Conservation (phyloP, 2,797 vertebrate genomes). For the Nasua narica region DNA sequence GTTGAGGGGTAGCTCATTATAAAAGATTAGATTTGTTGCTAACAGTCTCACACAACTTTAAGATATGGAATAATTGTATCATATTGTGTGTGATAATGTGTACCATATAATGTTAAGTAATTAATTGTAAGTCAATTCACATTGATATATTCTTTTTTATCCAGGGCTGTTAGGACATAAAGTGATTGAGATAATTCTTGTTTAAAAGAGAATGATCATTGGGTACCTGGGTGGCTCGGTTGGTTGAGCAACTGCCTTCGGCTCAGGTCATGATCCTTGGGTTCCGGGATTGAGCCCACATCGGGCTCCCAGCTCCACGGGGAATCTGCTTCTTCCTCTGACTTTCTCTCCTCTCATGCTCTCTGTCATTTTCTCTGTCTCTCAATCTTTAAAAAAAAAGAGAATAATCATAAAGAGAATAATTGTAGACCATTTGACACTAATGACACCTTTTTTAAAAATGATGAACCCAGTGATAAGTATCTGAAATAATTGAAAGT, state of each 20-base stretch:
- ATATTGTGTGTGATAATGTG: background rate
- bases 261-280: too few relatives aligned
- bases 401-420: background rate
- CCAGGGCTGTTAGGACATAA: background rate
- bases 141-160: background rate
- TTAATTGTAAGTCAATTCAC: background rate
- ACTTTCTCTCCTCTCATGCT: too few relatives aligned
- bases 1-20: background rate
- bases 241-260: too few relatives aligned
- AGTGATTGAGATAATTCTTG: background rate
- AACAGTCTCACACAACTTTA: background rate
- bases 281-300: too few relatives aligned
- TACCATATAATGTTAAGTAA: background rate
- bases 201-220: background rate
- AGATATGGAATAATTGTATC: background rate
- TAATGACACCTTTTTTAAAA: background rate
- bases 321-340: too few relatives aligned
- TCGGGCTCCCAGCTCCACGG: too few relatives aligned
- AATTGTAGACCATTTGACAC: background rate
- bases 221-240: too few relatives aligned
- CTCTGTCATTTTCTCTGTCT: too few relatives aligned
- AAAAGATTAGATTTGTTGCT: background rate
- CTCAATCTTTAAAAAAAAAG: background rate
- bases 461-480: background rate
- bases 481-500: background rate